Evolutionary conservation across 2,888 invertebrate genomes (phyloP).

Genomic region (Pteria penguin): DNA sequence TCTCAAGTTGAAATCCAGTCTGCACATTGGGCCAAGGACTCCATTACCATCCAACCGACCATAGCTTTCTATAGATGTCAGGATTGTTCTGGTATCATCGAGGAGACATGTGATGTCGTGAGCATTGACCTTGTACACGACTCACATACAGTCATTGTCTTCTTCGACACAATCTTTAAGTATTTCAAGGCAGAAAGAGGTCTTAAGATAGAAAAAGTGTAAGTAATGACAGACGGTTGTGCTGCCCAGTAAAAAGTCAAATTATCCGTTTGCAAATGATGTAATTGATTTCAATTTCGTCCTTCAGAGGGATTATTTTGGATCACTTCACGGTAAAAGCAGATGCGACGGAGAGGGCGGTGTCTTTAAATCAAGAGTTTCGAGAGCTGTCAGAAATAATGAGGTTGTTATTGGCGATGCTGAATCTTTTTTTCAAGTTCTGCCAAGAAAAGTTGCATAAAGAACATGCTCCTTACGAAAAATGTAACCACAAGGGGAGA

Average conservation of each 20-base stretch:
- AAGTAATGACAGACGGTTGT: slow-evolving; percentile 44
- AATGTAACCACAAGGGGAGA: slow-evolving; percentile 28
- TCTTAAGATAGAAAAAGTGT: slow-evolving; percentile 22
- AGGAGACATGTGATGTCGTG: slow-evolving; percentile 40
- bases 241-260: slow-evolving; percentile 38
- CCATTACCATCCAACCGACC: slow-evolving; percentile 43
- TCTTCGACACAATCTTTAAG: slow-evolving; percentile 4
- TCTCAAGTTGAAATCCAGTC: slow-evolving; percentile 46
- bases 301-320: slow-evolving; percentile 35
- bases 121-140: slow-evolving; percentile 43
- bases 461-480: neutral
- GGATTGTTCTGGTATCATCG: slow-evolving; percentile 24
- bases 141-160: slow-evolving; percentile 35
- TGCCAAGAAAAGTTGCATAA: slow-evolving; percentile 10
- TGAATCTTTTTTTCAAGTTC: slow-evolving; percentile 8
- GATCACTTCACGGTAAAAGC: slow-evolving; percentile 42
- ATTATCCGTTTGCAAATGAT: slow-evolving; percentile 27
- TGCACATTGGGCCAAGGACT: slow-evolving; percentile 48
- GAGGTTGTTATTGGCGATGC: slow-evolving; percentile 29
- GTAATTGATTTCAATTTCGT: slow-evolving; percentile 23
- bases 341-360: slow-evolving; percentile 45
- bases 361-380: slow-evolving; percentile 38
- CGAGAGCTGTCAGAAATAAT: slow-evolving; percentile 34
- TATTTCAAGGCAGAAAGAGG: slow-evolving; percentile 16
- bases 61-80: slow-evolving; percentile 34